phyloP scores from a whole-genome alignment of 2,113 vertebrate species.

The Verasper variegatus region DNA sequence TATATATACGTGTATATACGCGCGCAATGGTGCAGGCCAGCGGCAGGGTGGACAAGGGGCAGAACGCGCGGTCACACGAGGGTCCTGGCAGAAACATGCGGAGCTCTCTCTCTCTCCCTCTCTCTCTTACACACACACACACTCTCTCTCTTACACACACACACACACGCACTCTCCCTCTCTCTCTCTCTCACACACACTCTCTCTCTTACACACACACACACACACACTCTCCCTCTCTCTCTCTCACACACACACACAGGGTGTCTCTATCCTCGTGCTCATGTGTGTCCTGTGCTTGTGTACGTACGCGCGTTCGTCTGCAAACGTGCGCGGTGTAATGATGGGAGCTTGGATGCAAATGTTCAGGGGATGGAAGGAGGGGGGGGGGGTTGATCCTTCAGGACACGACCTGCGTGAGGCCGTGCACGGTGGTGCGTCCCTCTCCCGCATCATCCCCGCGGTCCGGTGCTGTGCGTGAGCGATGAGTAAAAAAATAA shows the following conservation, averaged over 20 bases:
- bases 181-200: too few relatives aligned
- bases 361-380: neutral
- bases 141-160: too few relatives aligned
- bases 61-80: constrained; percentile 40
- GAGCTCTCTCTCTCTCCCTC: neutral
- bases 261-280: too few relatives aligned
- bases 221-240: too few relatives aligned
- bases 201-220: too few relatives aligned
- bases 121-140: neutral
- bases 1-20: neutral
- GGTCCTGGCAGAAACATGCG: constrained; percentile 27
- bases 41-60: constrained; percentile 28
- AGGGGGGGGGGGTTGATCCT: too few relatives aligned
- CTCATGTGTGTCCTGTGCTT: neutral
- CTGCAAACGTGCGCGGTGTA: constrained; percentile 23
- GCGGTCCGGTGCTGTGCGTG: constrained; percentile 9
- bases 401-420: too few relatives aligned
- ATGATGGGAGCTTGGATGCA: neutral
- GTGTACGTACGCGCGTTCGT: constrained; percentile 9
- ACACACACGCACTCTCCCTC: too few relatives aligned
- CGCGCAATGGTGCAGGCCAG: constrained; percentile 35
- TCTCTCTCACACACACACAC: too few relatives aligned
- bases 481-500: neutral
- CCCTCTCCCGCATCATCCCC: too few relatives aligned
- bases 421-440: too few relatives aligned